A percentile compares a stretch with the other conserved stretches of the same genome.
Conservation (phyloP, 2,797 vertebrate genomes). For the Dicrostonyx torquatus region DNA sequence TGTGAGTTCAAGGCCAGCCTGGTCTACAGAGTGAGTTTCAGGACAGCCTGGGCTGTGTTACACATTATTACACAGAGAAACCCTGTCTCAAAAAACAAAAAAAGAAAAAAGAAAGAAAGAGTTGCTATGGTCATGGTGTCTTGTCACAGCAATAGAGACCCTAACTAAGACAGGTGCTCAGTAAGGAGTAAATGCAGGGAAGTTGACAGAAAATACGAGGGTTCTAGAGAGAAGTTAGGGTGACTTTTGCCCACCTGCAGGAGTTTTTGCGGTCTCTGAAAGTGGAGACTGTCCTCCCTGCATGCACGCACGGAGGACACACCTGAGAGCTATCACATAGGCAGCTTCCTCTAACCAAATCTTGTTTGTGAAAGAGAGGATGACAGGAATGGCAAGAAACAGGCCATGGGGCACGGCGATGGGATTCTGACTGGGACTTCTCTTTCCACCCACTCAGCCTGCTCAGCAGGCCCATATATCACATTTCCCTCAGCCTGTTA, state of each 20-base stretch:
- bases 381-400: slow-evolving; percentile 23
- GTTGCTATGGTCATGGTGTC: neutral
- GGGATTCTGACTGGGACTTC: slow-evolving; percentile 42
- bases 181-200: neutral
- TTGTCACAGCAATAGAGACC: neutral
- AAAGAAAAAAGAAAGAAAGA: neutral
- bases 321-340: neutral
- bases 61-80: too few species aligned
- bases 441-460: slow-evolving; percentile 64
- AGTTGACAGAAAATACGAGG: fast-evolving
- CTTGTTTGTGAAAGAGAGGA: slow-evolving; percentile 57
- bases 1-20: too few species aligned
- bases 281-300: neutral
- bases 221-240: neutral
- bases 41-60: too few species aligned
- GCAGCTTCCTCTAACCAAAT: neutral
- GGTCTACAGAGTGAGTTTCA: too few species aligned
- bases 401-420: slow-evolving; percentile 19
- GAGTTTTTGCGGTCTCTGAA: neutral
- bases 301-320: neutral
- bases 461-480: slow-evolving; percentile 73
- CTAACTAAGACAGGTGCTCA: neutral
- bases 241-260: neutral
- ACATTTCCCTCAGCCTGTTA: slow-evolving; percentile 79
- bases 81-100: too few species aligned